Evolutionary conservation across 2,797 vertebrate genomes (phyloP).

Genomic region (Furcifer pardalis): DNA sequence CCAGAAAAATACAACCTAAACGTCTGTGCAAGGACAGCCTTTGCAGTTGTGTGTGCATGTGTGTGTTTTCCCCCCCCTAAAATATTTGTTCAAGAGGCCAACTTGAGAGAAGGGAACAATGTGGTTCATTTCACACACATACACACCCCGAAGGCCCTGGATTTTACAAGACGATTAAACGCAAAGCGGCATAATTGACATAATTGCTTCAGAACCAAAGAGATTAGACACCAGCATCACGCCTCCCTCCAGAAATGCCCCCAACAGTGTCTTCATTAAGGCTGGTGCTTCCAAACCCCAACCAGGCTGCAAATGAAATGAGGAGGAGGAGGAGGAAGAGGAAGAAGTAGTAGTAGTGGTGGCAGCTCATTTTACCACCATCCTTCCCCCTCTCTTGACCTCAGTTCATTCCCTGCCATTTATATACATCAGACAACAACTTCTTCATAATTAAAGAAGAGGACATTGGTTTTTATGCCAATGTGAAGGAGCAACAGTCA

Average conservation of each 20-base stretch:
- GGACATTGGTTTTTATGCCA: background rate
- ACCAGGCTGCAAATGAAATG: constrained; percentile 20
- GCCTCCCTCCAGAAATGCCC: constrained; percentile 55
- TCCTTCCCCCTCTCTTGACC: background rate
- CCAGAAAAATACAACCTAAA: no score
- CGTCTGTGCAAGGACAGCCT: no score
- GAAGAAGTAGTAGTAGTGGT: background rate
- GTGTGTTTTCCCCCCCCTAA: no score
- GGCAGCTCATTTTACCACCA: background rate
- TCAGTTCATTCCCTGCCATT: constrained; percentile 6
- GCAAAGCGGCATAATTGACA: constrained; percentile 65
- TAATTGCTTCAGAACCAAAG: constrained; percentile 65
- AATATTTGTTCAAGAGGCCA: background rate
- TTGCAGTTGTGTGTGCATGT: no score
- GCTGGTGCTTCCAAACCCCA: constrained; percentile 22
- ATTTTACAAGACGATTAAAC: constrained; percentile 62
- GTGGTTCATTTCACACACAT: constrained; percentile 50
- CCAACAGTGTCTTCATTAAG: constrained; percentile 50
- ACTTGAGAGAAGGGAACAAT: constrained; percentile 39
- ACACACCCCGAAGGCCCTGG: constrained; percentile 54
- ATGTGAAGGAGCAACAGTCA: background rate
- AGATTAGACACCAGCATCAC: constrained; percentile 61
- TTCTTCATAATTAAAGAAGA: background rate
- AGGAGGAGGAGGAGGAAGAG: background rate
- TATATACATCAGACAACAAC: background rate